A percentile compares a stretch with the other conserved stretches of the same genome.
Conservation (phyloP, 2,888 invertebrate species). For the Archips xylosteana region DNA sequence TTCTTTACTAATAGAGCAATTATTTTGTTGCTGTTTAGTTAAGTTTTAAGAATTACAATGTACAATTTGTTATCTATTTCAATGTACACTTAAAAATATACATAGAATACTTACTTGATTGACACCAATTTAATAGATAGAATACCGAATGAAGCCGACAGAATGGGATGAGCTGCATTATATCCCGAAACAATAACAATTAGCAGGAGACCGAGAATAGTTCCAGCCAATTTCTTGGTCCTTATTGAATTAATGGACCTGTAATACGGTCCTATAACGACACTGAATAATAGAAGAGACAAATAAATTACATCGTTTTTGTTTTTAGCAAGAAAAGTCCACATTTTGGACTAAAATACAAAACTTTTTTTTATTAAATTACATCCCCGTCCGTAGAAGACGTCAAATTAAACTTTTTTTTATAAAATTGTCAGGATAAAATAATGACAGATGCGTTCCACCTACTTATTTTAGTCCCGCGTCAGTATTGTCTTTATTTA, state of each 20-base stretch:
- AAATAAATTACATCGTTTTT: constrained; percentile 92
- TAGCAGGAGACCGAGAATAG: constrained; percentile 71
- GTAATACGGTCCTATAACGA: constrained; percentile 89
- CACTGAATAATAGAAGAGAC: constrained; percentile 87
- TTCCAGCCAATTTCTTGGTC: constrained; percentile 84
- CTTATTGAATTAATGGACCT: constrained; percentile 73
- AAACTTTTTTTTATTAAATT: not conserved
- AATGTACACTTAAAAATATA: not conserved
- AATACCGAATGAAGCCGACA: constrained; percentile 69
- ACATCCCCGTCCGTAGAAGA: too few species aligned
- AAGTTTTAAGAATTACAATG: not conserved
- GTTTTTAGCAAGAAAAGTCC: constrained; percentile 84
- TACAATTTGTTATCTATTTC: not conserved
- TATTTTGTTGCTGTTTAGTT: not conserved
- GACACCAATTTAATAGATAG: constrained; percentile 69
- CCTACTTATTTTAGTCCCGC: too few species aligned
- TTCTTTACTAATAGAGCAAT: not conserved
- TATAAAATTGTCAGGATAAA: not conserved
- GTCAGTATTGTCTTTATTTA: too few species aligned
- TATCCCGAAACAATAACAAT: constrained; percentile 74
- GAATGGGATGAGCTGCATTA: constrained; percentile 72
- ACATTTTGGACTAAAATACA: constrained; percentile 54
- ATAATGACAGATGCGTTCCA: not conserved
- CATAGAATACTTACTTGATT: constrained; percentile 63
- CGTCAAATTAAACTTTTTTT: not conserved